Evolutionary conservation across 2,888 invertebrate genomes (phyloP).

Genomic region (Harmothoe impar): DNA sequence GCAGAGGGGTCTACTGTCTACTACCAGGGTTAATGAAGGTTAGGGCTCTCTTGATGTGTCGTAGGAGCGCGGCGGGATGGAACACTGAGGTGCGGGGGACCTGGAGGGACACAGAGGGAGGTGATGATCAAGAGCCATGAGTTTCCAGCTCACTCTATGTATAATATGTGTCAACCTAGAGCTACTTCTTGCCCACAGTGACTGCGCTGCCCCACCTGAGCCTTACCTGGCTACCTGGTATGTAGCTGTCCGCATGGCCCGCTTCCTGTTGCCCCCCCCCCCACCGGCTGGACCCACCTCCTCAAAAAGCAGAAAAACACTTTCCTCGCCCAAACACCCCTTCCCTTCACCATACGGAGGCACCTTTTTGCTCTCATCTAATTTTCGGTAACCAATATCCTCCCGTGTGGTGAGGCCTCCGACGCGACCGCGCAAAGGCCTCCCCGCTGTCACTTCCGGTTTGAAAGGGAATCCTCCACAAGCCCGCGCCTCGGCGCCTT

Average conservation of each 20-base stretch:
- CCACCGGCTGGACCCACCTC: no score
- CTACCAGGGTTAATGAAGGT: neutral
- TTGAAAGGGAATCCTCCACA: slow-evolving; percentile 19
- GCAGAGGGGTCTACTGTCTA: neutral
- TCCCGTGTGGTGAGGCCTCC: neutral
- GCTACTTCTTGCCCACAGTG: no score
- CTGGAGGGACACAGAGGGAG: no score
- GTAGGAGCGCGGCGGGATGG: neutral
- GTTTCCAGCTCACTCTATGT: no score
- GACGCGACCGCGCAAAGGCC: neutral
- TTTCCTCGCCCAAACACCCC: neutral
- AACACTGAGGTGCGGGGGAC: no score
- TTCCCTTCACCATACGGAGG: neutral
- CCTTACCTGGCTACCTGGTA: no score
- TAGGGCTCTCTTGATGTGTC: neutral
- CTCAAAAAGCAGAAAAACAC: no score
- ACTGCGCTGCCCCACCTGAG: slow-evolving; percentile 1
- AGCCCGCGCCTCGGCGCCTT: neutral
- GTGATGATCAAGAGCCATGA: no score
- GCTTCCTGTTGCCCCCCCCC: neutral
- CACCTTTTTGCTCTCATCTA: slow-evolving; percentile 22
- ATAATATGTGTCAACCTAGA: no score
- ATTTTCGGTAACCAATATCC: slow-evolving; percentile 48
- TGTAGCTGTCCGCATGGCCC: neutral
- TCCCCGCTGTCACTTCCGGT: slow-evolving; percentile 49